phyloP scores from a whole-genome alignment of 1,140 invertebrate species.

The Apis florea region DNA sequence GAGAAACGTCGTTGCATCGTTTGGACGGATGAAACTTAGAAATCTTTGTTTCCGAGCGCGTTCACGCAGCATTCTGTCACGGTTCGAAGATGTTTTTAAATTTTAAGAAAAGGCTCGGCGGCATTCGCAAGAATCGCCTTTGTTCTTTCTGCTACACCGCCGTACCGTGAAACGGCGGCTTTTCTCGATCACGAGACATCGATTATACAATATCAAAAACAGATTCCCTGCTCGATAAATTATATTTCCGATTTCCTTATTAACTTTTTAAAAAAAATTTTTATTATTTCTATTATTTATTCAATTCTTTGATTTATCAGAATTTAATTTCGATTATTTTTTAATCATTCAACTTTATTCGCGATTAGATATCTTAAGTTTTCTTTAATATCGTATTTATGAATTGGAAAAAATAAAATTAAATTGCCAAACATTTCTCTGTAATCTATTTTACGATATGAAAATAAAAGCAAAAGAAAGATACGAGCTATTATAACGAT shows the following conservation, averaged over 20 bases:
- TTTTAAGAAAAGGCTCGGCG: conserved; percentile 11
- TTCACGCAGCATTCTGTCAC: conserved; percentile 32
- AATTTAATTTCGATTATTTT: no score
- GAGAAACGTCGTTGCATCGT: neutral
- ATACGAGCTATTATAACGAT: no score
- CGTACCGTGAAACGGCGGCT: conserved; percentile 42
- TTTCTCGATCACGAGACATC: conserved; percentile 33
- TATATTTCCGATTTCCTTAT: neutral
- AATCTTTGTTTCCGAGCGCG: conserved; percentile 21
- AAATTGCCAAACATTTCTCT: no score
- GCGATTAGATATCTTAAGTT: no score
- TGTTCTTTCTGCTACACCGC: conserved; percentile 37
- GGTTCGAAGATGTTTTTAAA: conserved; percentile 38
- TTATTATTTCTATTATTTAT: no score
- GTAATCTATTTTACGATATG: no score
- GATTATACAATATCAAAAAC: conserved; percentile 30
- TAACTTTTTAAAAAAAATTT: no score
- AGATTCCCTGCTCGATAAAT: neutral
- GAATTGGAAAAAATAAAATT: no score
- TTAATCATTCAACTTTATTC: no score
- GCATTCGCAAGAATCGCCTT: conserved; percentile 9
- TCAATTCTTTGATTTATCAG: no score
- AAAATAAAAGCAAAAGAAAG: no score
- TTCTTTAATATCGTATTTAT: no score
- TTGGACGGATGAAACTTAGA: conserved; percentile 1